A percentile compares a stretch with the other conserved stretches of the same genome.
phyloP scores from a whole-genome alignment of 2,113 vertebrate species.

The Channa argus region DNA sequence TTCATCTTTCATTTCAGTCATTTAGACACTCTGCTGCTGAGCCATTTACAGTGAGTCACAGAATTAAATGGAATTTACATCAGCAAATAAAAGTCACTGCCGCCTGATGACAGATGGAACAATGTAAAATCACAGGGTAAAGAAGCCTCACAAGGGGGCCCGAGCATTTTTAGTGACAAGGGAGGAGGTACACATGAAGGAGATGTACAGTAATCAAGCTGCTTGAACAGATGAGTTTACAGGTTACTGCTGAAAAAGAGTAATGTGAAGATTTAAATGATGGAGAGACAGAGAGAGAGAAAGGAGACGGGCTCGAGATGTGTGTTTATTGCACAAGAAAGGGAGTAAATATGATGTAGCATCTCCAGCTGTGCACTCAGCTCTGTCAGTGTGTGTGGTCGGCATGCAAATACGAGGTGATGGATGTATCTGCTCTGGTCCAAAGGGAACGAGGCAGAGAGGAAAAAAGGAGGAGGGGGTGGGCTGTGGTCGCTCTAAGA shows the following conservation, averaged over 20 bases:
- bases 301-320: slow-evolving; percentile 2
- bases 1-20: slow-evolving; percentile 55
- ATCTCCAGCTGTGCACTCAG: slow-evolving; percentile 66
- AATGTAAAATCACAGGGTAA: slow-evolving; percentile 1
- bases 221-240: slow-evolving; percentile 34
- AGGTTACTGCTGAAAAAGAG: slow-evolving; percentile 26
- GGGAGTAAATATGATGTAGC: slow-evolving; percentile 72
- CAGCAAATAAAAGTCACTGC: slow-evolving; percentile 21
- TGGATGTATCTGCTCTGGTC: slow-evolving; percentile 68
- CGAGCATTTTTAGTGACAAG: neutral
- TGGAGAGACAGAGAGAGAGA: slow-evolving; percentile 12
- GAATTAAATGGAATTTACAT: slow-evolving; percentile 9
- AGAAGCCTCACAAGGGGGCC: neutral
- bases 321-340: slow-evolving; percentile 58
- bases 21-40: slow-evolving; percentile 32
- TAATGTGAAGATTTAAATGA: slow-evolving; percentile 29
- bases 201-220: neutral
- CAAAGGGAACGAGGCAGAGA: slow-evolving; percentile 55
- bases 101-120: slow-evolving; percentile 20
- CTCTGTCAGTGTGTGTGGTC: slow-evolving; percentile 61
- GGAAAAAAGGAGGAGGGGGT: slow-evolving; percentile 18
- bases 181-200: neutral
- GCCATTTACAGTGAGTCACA: slow-evolving; percentile 10
- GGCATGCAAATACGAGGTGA: slow-evolving; percentile 72
- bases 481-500: slow-evolving; percentile 71